Percentiles rank a stretch among this genome's conserved stretches.
These are phyloP conservation scores for Acropternis orthonyx DNA, from an alignment of 2,797 vertebrate species.

Conservation along the genomic window DNA sequence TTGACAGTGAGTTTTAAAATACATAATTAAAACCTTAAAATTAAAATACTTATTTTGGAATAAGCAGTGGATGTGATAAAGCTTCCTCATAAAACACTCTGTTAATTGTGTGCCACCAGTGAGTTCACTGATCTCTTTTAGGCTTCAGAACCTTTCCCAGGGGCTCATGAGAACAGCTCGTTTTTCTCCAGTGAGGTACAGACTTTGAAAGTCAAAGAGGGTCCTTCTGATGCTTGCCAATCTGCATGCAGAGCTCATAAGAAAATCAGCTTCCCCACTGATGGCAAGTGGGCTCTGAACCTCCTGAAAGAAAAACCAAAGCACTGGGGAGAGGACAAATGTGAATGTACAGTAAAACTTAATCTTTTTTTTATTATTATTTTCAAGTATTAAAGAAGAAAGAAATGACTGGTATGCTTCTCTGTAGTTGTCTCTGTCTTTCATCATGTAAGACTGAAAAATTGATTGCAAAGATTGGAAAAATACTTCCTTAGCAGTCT, in stretches of 20 bases:
- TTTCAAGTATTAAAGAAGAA: conserved; percentile 39
- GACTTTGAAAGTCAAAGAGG: not conserved
- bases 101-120: not conserved
- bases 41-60: not conserved
- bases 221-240: not conserved
- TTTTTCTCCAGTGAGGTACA: not conserved
- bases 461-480: not conserved
- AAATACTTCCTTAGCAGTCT: not conserved
- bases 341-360: not conserved
- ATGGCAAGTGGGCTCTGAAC: not conserved
- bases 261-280: not conserved
- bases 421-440: not conserved
- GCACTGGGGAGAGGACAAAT: not conserved
- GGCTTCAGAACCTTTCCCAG: not conserved
- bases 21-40: not conserved
- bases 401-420: not conserved
- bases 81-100: not conserved
- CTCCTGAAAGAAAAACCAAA: not conserved
- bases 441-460: not conserved
- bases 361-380: not conserved
- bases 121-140: not conserved
- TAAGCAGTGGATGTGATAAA: not conserved
- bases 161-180: not conserved
- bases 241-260: not conserved
- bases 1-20: not conserved